Percentiles rank a stretch among this genome's conserved stretches.
Conservation (phyloP, 2,113 vertebrate genomes). For the Jaculus jaculus region DNA sequence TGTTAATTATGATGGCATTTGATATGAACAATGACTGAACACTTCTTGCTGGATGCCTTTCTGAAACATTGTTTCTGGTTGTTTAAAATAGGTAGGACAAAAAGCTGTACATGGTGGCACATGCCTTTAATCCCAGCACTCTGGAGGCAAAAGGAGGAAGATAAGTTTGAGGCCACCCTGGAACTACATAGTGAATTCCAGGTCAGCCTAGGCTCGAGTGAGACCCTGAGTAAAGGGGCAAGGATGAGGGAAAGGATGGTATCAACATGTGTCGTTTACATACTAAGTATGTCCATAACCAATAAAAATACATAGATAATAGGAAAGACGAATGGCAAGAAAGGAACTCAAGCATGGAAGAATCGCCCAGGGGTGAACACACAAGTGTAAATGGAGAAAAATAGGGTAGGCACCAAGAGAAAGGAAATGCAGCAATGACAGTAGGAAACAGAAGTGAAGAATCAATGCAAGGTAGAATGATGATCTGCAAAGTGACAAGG, state of each 20-base stretch:
- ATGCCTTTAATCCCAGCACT: no score
- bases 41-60: background rate
- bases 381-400: background rate
- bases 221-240: no score
- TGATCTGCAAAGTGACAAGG: background rate
- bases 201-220: no score
- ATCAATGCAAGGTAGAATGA: background rate
- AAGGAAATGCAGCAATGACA: background rate
- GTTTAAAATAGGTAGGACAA: background rate
- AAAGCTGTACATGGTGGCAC: background rate
- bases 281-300: no score
- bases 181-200: no score
- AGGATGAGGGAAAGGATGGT: no score
- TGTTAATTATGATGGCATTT: background rate
- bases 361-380: background rate
- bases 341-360: background rate
- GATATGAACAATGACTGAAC: background rate
- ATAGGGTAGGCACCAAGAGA: accelerated
- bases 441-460: background rate
- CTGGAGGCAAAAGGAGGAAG: no score
- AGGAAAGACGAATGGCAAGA: background rate
- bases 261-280: no score
- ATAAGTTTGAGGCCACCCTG: no score
- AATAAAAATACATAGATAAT: background rate
- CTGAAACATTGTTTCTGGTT: background rate